phyloP scores from a whole-genome alignment of 2,888 invertebrate genomes.

The Torymus aiolomorphi region DNA sequence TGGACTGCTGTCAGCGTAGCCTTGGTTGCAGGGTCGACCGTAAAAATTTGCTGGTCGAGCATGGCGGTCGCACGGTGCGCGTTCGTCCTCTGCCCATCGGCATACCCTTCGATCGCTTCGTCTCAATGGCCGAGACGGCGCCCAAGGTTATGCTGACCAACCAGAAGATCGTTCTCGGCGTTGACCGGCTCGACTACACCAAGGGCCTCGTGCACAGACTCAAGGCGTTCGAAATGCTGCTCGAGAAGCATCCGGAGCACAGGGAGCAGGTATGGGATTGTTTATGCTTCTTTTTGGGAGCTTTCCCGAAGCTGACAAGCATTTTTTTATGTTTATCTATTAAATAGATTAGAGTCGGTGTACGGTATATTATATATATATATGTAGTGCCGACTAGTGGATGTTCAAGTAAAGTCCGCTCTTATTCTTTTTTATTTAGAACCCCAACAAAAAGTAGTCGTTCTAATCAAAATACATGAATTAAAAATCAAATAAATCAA shows the following conservation, averaged over 20 bases:
- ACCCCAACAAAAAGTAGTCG: no score
- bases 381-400: no score
- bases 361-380: no score
- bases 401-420: no score
- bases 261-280: slow-evolving; percentile 82
- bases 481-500: no score
- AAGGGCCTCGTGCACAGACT: slow-evolving; percentile 91
- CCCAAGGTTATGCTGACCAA: slow-evolving; percentile 81
- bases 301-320: no score
- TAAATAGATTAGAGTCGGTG: no score
- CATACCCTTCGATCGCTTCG: slow-evolving; percentile 91
- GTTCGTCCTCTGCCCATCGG: slow-evolving; percentile 92
- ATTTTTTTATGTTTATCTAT: no score
- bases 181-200: slow-evolving; percentile 93
- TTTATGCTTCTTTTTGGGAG: no score
- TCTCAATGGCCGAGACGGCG: slow-evolving; percentile 85
- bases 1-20: slow-evolving; percentile 92
- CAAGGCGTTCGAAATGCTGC: slow-evolving; percentile 87
- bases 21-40: slow-evolving; percentile 92
- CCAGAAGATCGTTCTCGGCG: slow-evolving; percentile 90
- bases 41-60: slow-evolving; percentile 90
- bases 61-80: slow-evolving; percentile 90
- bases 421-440: no score
- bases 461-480: no score
- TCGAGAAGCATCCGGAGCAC: slow-evolving; percentile 91